These are phyloP conservation scores for Hycleus phaleratus DNA, from an alignment of 1,140 invertebrate species.

Conservation along the genomic window DNA sequence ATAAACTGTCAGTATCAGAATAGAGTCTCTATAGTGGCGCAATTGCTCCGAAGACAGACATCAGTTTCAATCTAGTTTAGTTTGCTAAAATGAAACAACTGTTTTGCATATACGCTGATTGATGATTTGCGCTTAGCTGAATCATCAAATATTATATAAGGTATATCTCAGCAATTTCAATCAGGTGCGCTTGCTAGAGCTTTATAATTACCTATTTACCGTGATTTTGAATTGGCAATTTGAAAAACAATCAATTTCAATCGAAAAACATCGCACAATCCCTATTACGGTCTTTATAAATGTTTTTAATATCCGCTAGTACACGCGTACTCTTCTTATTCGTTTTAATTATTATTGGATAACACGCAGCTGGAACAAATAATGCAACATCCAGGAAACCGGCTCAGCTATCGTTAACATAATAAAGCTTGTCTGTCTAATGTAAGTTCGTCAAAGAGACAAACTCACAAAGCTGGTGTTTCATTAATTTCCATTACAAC, in stretches of 20 bases:
- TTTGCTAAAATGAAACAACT: background rate
- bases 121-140: slow-evolving; percentile 7
- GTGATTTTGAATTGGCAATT: no score
- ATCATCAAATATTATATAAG: slow-evolving; percentile 1
- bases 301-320: background rate
- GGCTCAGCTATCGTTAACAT: slow-evolving; percentile 2
- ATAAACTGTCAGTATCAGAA: no score
- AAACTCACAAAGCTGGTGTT: no score
- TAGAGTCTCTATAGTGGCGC: no score
- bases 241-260: no score
- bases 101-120: slow-evolving; percentile 12
- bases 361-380: background rate
- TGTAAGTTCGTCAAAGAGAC: no score
- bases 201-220: background rate
- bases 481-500: no score
- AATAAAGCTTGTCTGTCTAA: background rate
- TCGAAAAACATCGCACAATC: background rate
- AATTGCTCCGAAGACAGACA: no score
- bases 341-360: background rate
- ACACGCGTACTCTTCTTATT: slow-evolving; percentile 3
- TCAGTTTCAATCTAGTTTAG: no score
- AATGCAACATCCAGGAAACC: slow-evolving; percentile 4
- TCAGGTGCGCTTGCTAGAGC: slow-evolving; percentile 1
- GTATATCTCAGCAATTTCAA: slow-evolving; percentile 4
- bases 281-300: background rate